These are phyloP conservation scores for Linnaemya vulpina DNA, from an alignment of 2,888 invertebrate species.

Conservation along the genomic window DNA sequence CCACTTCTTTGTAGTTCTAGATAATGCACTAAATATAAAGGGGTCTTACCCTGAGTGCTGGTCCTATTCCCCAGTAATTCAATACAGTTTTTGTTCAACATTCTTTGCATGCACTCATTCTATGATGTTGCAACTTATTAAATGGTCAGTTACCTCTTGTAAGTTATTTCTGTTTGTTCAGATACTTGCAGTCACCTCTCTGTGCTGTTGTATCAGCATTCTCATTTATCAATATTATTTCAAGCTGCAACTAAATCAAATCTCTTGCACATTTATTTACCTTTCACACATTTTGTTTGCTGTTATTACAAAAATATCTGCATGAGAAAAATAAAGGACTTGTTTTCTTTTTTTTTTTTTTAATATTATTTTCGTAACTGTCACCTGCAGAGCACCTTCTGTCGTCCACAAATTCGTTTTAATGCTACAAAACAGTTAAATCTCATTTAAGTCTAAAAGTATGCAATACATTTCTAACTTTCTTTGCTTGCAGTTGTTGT, in stretches of 20 bases:
- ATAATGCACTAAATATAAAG: too few relatives aligned
- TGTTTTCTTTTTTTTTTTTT: not conserved
- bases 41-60: too few relatives aligned
- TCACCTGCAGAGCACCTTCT: slow-evolving; percentile 67
- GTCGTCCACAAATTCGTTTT: slow-evolving; percentile 64
- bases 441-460: slow-evolving; percentile 71
- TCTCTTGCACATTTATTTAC: slow-evolving; percentile 5
- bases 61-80: too few relatives aligned
- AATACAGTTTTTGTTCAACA: too few relatives aligned
- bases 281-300: slow-evolving; percentile 21
- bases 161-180: not conserved
- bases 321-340: slow-evolving; percentile 42
- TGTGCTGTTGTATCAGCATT: not conserved
- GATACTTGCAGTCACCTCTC: too few relatives aligned
- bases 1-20: too few relatives aligned
- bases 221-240: slow-evolving; percentile 60
- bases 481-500: slow-evolving; percentile 4
- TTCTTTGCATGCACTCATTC: too few relatives aligned
- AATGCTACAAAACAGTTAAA: slow-evolving; percentile 63
- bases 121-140: not conserved
- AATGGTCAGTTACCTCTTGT: slow-evolving; percentile 16
- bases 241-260: slow-evolving; percentile 7
- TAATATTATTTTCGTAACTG: slow-evolving; percentile 64
- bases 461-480: slow-evolving; percentile 66
- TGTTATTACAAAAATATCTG: slow-evolving; percentile 50